Evolutionary conservation across 2,888 invertebrate species (phyloP), one percentile per base, ranked within the genome.

Genomic region (Cyrtodaria siliqua): DNA sequence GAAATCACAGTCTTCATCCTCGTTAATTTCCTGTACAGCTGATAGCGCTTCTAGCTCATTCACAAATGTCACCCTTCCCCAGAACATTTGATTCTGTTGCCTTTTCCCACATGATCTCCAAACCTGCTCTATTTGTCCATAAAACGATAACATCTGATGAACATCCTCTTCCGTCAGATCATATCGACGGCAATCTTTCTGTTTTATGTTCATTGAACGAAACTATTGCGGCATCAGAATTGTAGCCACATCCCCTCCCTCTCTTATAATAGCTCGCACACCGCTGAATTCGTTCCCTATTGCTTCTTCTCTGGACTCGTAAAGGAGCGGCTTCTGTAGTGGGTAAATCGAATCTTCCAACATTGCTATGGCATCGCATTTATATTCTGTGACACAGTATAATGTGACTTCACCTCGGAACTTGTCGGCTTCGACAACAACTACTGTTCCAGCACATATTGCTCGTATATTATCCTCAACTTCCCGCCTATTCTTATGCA

Each of bases 1-100:
- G 42, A 73, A 52, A 2, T 57, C 29, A 29, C 33, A 47, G n/a
- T 70, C 47, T 18, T 42, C 50, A 27, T 71, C 66, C 8, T 60
- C 14, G n/a, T 61, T 73, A 2, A 74, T 44, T 6, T 23, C 79
- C 3, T 76, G 33, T 8, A 82, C 70, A 12, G 86, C 88, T 14
- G 49, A 59, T 24, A 62, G 72, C 1, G 78, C 75, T 29, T 76
- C 74, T 52, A 71, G 62, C 6, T 79, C 49, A 26, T 61, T 72
- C 6, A 24, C 23, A 60, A 86, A 89, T 4, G 84, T 84, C 8
- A 87, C 71, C 55, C 78, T 85, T 1, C 89, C 89, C 89, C 89
- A 89, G n/a, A 62, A 67, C 4, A 44, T 40, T n/a, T 20, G 38
- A 18, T 57, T 57, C 1, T 64, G 56, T 6, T 78, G 63, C 40